These are phyloP conservation scores for Coreoperca whiteheadi DNA, from an alignment of 2,113 vertebrate genomes.

Conservation along the genomic window DNA sequence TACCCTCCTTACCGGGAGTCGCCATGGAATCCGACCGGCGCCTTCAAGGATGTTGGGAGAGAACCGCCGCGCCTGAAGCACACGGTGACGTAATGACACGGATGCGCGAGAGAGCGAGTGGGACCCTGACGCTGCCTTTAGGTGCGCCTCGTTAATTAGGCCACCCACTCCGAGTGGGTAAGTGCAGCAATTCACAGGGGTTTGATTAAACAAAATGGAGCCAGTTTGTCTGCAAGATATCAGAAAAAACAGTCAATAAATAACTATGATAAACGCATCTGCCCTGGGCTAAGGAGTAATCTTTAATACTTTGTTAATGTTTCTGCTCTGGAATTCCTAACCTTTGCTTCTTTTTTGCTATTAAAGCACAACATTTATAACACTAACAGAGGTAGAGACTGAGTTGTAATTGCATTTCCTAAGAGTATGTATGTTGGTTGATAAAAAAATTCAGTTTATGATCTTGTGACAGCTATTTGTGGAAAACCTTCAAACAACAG, in stretches of 20 bases:
- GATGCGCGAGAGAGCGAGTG: constrained; percentile 63
- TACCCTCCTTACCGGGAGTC: constrained; percentile 40
- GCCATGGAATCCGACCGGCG: constrained; percentile 78
- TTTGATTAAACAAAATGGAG: neutral
- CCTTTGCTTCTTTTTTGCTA: no score
- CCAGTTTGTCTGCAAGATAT: neutral
- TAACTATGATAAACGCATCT: neutral
- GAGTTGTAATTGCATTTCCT: neutral
- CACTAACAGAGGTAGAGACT: neutral
- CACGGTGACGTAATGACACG: constrained; percentile 80
- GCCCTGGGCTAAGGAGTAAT: neutral
- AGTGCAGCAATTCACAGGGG: no score
- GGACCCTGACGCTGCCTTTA: constrained; percentile 64
- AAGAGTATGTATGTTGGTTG: neutral
- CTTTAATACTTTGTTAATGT: no score
- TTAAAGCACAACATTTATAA: neutral
- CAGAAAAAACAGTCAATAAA: neutral
- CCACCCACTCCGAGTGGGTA: fast-evolving
- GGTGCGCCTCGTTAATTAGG: neutral
- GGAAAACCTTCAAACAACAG: neutral
- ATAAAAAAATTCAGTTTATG: neutral
- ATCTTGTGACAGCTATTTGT: neutral
- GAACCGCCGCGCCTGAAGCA: constrained; percentile 42
- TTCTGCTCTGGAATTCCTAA: neutral
- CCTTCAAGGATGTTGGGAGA: constrained; percentile 68